Base-by-base conservation (phyloP, 2,113 vertebrate genomes). In the Labrus mixtus region DNA sequence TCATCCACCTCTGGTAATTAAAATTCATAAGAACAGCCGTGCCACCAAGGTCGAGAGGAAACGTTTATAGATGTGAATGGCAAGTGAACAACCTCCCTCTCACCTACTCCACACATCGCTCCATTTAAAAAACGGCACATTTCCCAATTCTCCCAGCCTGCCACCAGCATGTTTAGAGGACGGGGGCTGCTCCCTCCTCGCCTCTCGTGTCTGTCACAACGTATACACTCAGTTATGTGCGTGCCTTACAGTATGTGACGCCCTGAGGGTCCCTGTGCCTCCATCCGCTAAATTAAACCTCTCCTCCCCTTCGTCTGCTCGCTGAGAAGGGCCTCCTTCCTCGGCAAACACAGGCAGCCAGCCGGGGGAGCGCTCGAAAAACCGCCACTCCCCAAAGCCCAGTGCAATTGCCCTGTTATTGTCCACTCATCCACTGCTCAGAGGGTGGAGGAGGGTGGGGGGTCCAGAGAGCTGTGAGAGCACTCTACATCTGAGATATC, bases 381-480 rank as follows among this genome's bases (percentile, higher is more conserved):
- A 77, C 70, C 62, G 55, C 63, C 22, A 17, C 61, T 94, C 94
- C 94, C 94, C 58, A 89, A 95, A 93, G 92, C 94, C 93, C 93
- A 93, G 89, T 81, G 91, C 93, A 95, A 95, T 94, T 94, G 93
- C 90, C 92, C 94, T 83, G 82, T 92, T 93, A 94, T 93, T 95
- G 94, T 93, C 92, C 91, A 94, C 84, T 93, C 91, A 92, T 90
- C 88, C 85, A 79, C 87, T 88, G 84, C 85, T 89, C 87, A 82
- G 62, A 72, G 60, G 72, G 65, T 62, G 82, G 61, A 53, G 66
- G 66, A 56, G 36, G 65, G 54, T 43, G 74, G 62, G 73, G 80
- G 72, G 63, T 73, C 54, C 16, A 70, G 56, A 67, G 60, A 84
- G 68, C 73, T 70, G 65, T 53, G 84, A 73, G 76, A 75, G 77